phyloP scores from a whole-genome alignment of 2,888 invertebrate species.

The Drosophila nr. perissopoda region DNA sequence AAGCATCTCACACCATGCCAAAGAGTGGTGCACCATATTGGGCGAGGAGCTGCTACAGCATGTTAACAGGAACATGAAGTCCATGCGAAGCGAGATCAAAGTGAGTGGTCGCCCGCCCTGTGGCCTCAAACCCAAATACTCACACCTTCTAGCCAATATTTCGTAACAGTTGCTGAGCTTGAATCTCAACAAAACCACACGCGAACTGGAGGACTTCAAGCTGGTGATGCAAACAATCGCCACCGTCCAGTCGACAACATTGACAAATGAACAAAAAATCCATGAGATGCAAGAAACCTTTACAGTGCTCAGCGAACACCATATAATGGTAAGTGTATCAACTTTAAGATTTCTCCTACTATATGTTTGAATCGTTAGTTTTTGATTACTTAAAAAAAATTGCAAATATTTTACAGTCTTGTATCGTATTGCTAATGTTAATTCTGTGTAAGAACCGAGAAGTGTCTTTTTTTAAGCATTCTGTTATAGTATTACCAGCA shows the following conservation, averaged over 20 bases:
- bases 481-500: not conserved
- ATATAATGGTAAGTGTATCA: slow-evolving; percentile 87
- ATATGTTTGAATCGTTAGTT: not conserved
- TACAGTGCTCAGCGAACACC: slow-evolving; percentile 90
- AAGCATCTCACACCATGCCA: slow-evolving; percentile 90
- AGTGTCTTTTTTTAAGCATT: not conserved
- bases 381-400: not conserved
- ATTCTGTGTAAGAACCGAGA: not conserved
- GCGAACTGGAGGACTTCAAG: slow-evolving; percentile 92
- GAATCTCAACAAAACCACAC: slow-evolving; percentile 91
- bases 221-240: slow-evolving; percentile 93
- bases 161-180: slow-evolving; percentile 85
- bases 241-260: slow-evolving; percentile 90
- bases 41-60: slow-evolving; percentile 89
- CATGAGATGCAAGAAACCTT: slow-evolving; percentile 92
- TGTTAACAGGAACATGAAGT: slow-evolving; percentile 89
- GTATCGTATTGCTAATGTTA: not conserved
- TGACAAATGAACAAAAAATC: slow-evolving; percentile 92
- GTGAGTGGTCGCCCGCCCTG: slow-evolving; percentile 84
- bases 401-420: not conserved
- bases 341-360: not conserved
- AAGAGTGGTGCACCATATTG: slow-evolving; percentile 91
- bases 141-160: slow-evolving; percentile 14
- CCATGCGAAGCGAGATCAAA: slow-evolving; percentile 89
- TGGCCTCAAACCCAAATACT: not conserved